Evolutionary conservation across 37 sponge, comb jelly and placozoan genomes (phyloP), one percentile per base, ranked within the genome.

Genomic region (Cliona cf. orientalis): DNA sequence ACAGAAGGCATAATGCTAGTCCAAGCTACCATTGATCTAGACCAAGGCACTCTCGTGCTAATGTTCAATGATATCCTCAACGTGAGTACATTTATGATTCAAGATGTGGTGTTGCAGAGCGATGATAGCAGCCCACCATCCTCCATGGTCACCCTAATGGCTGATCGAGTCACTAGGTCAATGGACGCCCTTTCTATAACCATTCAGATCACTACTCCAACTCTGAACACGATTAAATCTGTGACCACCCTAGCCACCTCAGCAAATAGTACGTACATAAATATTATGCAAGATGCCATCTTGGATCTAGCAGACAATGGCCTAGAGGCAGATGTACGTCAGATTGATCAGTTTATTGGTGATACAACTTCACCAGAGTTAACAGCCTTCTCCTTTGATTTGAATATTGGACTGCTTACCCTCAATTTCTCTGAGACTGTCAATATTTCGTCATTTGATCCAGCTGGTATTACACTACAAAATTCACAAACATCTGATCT

Each of bases 41-140:
- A 87, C 45, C 41, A 7, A 33, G 97, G 84, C 70, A 73, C 49
- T 33, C 46, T 96, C 0, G 63, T 58, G 2, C 80, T 96, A 2
- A 87, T 78, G n/a, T 96, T 96, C 66, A 79, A 58, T 69, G 97
- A 96, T 42, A 83, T 87, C 61, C 76, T 96, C 32, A 87, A 96
- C 73, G 73, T 42, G 0, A 74, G 61, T 72, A 90, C 97, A 19
- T 76, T 95, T 23, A 74, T 73, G 23, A 14, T 86, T 29, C 44
- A 74, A 32, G 78, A 69, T 37, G 45, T 96, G 33, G 53, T 31
- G 0, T 32, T 96, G 17, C 71, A 69, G 57, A 86, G 63, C 46
- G 72, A 65, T 80, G 39, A 25, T 22, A 37, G 65, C 0, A 21
- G 41, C 67, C 46, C 69, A 35, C 35, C 46, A 1, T 46, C 72